Base-by-base conservation (phyloP, 2,113 vertebrate genomes). In the Columba livia region DNA sequence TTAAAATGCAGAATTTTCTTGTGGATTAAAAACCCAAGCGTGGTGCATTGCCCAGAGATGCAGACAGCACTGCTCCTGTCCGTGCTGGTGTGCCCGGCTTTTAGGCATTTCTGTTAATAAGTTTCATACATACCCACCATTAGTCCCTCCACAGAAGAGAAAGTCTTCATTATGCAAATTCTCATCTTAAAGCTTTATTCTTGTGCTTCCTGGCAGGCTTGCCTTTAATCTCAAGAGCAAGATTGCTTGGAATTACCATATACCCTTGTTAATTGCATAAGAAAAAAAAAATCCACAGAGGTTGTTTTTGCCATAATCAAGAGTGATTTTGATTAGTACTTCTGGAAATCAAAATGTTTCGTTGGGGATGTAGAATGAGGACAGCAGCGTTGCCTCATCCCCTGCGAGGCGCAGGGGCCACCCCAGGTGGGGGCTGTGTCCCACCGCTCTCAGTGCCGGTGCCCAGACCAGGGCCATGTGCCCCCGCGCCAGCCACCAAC, bases 231-330 rank as follows among this genome's bases (percentile, higher is more conserved):
- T 98, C 96, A 98, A 97, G 97, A 97, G 97, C 94, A 95, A 98
- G 97, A 98, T 98, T 98, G 98, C 98, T 98, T 94, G 95, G 97
- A 98, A 98, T 98, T 98, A 98, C 95, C 98, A 97, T 98, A 97
- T 97, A 97, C 96, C 97, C 97, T 96, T 70, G 95, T 97, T 98
- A 98, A 98, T 98, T 98, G 97, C 98, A 97, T 97, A 96, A 97
- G 90, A 95, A 88, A 92, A 95, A 71, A 93, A 78, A 96, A 93
- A 95, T 26, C 95, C 96, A 97, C 95, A 96, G 96, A 97, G 95
- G 96, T 98, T 98, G 96, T 97, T 98, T 98, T 98, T 97, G 96
- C 96, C 94, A 96, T 98, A 98, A 98, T 98, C 98, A 98, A 97
- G 97, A 97, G 91, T 90, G 97, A 97, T 98, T 98, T 97, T 98